Conservation (phyloP, 2,888 invertebrate species). For the Cryptus armator region DNA sequence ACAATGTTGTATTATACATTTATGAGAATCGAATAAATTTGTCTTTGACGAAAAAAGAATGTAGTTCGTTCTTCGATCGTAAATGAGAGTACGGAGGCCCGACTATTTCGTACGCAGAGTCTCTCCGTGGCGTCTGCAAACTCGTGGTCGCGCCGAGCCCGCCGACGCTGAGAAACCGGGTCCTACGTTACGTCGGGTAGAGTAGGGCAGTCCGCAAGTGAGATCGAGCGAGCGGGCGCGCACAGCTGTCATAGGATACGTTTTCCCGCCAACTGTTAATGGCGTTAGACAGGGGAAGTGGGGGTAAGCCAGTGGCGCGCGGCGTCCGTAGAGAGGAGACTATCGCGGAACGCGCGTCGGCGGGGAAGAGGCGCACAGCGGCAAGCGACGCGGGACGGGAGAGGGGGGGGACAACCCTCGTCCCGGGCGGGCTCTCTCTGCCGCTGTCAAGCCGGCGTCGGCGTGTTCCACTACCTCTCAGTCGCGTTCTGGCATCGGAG, state of each 20-base stretch:
- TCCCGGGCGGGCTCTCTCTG: slow-evolving; percentile 57
- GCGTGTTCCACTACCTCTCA: slow-evolving; percentile 71
- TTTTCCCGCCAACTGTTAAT: slow-evolving; percentile 78
- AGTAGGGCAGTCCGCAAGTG: slow-evolving; percentile 54
- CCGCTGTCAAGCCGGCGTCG: slow-evolving; percentile 78
- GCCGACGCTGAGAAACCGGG: slow-evolving; percentile 51
- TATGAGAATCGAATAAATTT: neutral
- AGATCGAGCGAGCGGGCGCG: slow-evolving; percentile 27
- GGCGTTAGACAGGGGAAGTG: slow-evolving; percentile 47
- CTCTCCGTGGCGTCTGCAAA: slow-evolving; percentile 20
- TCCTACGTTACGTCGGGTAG: slow-evolving; percentile 58
- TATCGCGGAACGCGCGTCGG: slow-evolving; percentile 40
- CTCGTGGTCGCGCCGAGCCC: slow-evolving; percentile 3
- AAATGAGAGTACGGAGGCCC: neutral
- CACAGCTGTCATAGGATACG: slow-evolving; percentile 74
- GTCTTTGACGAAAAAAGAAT: neutral
- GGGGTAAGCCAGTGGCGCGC: slow-evolving; percentile 42
- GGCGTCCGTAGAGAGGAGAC: slow-evolving; percentile 17
- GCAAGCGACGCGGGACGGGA: slow-evolving; percentile 6
- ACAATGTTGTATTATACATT: too few relatives aligned
- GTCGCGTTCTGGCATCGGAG: slow-evolving; percentile 74
- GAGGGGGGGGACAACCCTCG: slow-evolving; percentile 58
- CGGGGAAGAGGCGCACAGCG: slow-evolving; percentile 43
- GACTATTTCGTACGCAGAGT: neutral
- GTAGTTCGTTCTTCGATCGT: neutral